Evolutionary conservation across 2,797 vertebrate species (phyloP).

Genomic region (Anabacerthia variegaticeps): DNA sequence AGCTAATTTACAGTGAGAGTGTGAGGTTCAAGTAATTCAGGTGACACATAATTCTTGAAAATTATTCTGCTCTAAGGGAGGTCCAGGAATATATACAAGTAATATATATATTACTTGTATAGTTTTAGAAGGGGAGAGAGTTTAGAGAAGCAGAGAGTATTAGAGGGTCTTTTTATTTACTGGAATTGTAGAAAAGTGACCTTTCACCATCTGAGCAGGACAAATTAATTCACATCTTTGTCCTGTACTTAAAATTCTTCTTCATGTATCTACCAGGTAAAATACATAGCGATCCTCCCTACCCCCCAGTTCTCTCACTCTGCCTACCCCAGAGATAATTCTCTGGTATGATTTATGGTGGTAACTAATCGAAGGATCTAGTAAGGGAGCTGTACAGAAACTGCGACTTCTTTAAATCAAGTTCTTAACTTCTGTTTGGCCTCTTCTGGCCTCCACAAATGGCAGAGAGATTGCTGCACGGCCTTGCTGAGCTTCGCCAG

Average conservation of each 20-base stretch:
- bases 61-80: not conserved
- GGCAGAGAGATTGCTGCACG: not conserved
- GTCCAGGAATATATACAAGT: not conserved
- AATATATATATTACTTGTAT: not conserved
- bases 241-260: not conserved
- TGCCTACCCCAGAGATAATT: not conserved
- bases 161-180: not conserved
- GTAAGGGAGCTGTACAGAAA: not conserved
- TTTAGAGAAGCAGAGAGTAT: not conserved
- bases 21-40: not conserved
- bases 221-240: not conserved
- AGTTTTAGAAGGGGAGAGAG: not conserved
- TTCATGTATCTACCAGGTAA: not conserved
- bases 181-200: not conserved
- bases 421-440: conserved; percentile 25
- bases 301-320: not conserved
- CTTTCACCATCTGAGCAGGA: not conserved
- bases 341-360: not conserved
- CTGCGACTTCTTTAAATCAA: not conserved
- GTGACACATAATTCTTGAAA: not conserved
- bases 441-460: not conserved
- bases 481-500: not conserved
- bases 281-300: not conserved
- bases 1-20: not conserved
- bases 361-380: not conserved